A percentile compares a stretch with the other conserved stretches of the same genome.
Conservation (phyloP, 1,140 invertebrate genomes). For the Drosophila parvula region DNA sequence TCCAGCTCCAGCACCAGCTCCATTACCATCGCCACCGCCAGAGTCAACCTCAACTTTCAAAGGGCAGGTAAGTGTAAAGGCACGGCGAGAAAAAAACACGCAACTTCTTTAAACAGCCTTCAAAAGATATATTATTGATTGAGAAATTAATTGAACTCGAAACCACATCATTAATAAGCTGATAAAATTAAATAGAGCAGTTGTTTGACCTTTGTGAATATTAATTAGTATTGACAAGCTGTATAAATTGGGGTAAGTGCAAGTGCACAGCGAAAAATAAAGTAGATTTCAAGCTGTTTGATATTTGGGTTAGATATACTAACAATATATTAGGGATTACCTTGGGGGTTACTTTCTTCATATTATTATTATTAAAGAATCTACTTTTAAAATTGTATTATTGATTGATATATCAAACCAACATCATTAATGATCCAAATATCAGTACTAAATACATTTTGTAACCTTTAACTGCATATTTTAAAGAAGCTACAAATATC, state of each 20-base stretch:
- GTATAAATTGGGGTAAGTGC: slow-evolving; percentile 4
- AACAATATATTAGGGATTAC: not conserved
- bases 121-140: slow-evolving; percentile 1
- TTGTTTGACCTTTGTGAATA: slow-evolving; percentile 13
- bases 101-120: not conserved
- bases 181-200: slow-evolving; percentile 4
- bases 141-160: not conserved
- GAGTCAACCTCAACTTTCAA: slow-evolving; percentile 69
- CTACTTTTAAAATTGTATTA: too few relatives aligned
- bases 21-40: slow-evolving; percentile 50
- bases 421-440: not conserved
- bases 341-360: not conserved
- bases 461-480: too few relatives aligned
- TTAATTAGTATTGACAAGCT: slow-evolving; percentile 16
- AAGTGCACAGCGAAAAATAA: not conserved
- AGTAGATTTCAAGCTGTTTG: not conserved
- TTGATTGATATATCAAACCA: not conserved
- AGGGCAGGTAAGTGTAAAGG: slow-evolving; percentile 72
- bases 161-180: slow-evolving; percentile 3
- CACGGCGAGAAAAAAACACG: slow-evolving; percentile 15
- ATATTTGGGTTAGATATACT: too few relatives aligned
- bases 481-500: not conserved
- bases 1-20: slow-evolving; percentile 1
- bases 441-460: not conserved
- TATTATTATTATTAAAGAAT: not conserved